Evolutionary conservation across 1,140 invertebrate species (phyloP).

Genomic region (Anoplophora glabripennis): DNA sequence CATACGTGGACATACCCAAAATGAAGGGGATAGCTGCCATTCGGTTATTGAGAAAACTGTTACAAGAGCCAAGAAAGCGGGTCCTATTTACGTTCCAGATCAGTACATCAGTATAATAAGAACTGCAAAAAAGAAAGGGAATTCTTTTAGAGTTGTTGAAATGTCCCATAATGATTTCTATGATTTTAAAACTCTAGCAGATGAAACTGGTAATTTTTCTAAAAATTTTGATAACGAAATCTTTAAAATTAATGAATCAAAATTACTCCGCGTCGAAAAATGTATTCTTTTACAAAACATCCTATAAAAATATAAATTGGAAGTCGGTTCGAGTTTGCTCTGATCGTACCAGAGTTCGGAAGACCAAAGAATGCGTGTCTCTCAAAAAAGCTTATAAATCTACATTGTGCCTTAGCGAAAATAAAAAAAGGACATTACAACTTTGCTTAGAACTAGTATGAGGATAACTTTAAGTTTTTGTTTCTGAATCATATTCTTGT

Average conservation of each 20-base stretch:
- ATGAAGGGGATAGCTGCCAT: conserved; percentile 40
- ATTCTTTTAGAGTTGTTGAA: conserved; percentile 36
- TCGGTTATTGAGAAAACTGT: conserved; percentile 34
- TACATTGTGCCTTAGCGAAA: too few relatives aligned
- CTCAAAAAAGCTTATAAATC: too few relatives aligned
- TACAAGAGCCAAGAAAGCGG: conserved; percentile 14
- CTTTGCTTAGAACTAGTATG: too few relatives aligned
- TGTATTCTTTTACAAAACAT: neutral
- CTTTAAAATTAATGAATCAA: neutral
- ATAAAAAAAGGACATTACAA: too few relatives aligned
- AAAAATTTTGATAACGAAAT: neutral
- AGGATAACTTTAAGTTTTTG: too few relatives aligned
- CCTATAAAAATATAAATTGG: neutral
- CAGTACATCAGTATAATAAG: conserved; percentile 26
- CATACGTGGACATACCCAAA: conserved; percentile 41
- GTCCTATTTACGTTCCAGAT: conserved; percentile 18
- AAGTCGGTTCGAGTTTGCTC: too few relatives aligned
- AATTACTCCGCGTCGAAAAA: neutral
- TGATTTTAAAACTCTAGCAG: conserved; percentile 27
- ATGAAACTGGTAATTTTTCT: neutral
- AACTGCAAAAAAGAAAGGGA: conserved; percentile 37
- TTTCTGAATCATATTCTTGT: too few relatives aligned
- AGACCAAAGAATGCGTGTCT: too few relatives aligned
- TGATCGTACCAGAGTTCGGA: too few relatives aligned
- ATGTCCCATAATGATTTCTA: conserved; percentile 26